These are phyloP conservation scores for Euschistus heros DNA, from an alignment of 1,140 invertebrate genomes.

Conservation along the genomic window DNA sequence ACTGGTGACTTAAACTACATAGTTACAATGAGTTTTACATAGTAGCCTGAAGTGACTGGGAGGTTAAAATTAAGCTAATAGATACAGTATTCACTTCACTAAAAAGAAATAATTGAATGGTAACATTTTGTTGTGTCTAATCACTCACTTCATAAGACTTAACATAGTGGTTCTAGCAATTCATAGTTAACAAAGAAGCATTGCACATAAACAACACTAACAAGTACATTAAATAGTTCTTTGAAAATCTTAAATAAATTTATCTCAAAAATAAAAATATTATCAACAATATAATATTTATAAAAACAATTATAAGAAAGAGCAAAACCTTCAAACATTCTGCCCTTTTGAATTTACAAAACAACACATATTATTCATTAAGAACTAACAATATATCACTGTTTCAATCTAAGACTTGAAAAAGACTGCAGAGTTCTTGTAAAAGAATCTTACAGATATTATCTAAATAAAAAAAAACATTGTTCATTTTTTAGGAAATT, in stretches of 20 bases:
- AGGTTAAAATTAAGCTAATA: constrained; percentile 21
- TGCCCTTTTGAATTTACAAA: constrained; percentile 25
- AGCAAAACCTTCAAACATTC: constrained; percentile 25
- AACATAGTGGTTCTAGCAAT: constrained; percentile 23
- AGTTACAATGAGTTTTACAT: constrained; percentile 5
- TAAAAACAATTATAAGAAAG: constrained; percentile 27
- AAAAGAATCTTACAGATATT: constrained; percentile 21
- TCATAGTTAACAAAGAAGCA: constrained; percentile 27
- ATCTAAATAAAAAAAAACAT: constrained; percentile 9
- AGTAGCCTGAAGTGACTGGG: constrained; percentile 16
- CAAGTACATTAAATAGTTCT: constrained; percentile 27
- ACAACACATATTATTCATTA: constrained; percentile 23
- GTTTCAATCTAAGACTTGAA: constrained; percentile 24
- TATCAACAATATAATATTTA: constrained; percentile 25
- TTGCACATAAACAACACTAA: constrained; percentile 28
- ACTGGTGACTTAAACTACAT: constrained; percentile 17
- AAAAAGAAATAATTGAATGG: constrained; percentile 26
- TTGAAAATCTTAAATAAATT: constrained; percentile 26
- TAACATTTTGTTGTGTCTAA: constrained; percentile 24
- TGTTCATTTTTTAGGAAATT: no score
- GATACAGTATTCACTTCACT: constrained; percentile 17
- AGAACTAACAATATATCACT: constrained; percentile 26
- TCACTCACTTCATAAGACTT: constrained; percentile 26
- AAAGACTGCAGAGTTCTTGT: constrained; percentile 17
- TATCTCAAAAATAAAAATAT: constrained; percentile 27